These are phyloP conservation scores for Globia sparganii DNA, from an alignment of 2,888 invertebrate species.

Conservation along the genomic window DNA sequence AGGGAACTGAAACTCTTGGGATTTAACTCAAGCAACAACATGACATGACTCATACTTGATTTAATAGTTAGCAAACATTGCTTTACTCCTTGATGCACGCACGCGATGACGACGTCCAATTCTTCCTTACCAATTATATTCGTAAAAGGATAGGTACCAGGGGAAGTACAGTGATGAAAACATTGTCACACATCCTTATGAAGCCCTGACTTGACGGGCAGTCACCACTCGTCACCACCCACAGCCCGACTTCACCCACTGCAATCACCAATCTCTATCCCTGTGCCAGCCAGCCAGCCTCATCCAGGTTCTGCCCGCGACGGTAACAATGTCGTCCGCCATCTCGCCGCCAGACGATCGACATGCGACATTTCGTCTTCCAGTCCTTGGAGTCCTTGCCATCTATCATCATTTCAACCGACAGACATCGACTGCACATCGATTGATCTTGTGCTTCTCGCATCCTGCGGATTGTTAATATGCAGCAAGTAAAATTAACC, in stretches of 20 bases:
- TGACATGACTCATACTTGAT: slow-evolving; percentile 29
- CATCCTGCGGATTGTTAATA: not conserved
- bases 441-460: not conserved
- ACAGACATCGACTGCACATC: not conserved
- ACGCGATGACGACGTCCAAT: not conserved
- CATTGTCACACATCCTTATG: no score
- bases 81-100: slow-evolving; percentile 3
- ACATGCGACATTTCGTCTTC: not conserved
- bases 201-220: not conserved
- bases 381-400: not conserved
- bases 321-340: not conserved
- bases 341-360: not conserved
- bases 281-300: no score
- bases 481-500: not conserved
- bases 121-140: not conserved
- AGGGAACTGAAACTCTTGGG: slow-evolving; percentile 8
- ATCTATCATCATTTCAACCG: no score
- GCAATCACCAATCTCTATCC: no score
- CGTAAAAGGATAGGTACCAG: not conserved
- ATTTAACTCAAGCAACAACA: not conserved
- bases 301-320: not conserved
- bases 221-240: not conserved
- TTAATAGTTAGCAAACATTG: slow-evolving; percentile 8
- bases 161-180: slow-evolving; percentile 22
- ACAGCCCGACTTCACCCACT: not conserved